Conservation (phyloP, 1,140 invertebrate species). For the Drosophila persimilis region DNA sequence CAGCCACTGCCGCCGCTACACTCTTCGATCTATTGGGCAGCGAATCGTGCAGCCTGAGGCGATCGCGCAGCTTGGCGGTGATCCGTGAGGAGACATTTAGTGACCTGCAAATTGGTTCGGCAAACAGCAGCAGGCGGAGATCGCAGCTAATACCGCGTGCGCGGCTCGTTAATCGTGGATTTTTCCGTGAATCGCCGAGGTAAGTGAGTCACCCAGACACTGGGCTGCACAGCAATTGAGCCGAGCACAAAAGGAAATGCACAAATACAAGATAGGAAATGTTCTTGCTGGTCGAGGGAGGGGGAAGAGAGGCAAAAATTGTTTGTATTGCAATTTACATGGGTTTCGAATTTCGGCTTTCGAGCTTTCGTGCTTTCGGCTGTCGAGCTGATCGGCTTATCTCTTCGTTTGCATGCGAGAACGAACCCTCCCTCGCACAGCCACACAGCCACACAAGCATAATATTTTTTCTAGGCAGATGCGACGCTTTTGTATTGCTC, state of each 20-base stretch:
- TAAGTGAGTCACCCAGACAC: slow-evolving; percentile 70
- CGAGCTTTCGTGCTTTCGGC: too few relatives aligned
- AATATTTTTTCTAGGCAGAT: too few relatives aligned
- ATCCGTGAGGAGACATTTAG: slow-evolving; percentile 90
- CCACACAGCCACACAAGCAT: too few relatives aligned
- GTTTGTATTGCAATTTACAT: too few relatives aligned
- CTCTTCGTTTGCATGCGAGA: too few relatives aligned
- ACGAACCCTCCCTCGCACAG: too few relatives aligned
- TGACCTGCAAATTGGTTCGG: slow-evolving; percentile 85
- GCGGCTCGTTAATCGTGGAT: slow-evolving; percentile 89
- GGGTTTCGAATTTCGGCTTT: too few relatives aligned
- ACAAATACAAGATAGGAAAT: too few relatives aligned
- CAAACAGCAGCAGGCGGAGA: slow-evolving; percentile 86
- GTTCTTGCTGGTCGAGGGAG: too few relatives aligned
- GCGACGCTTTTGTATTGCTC: too few relatives aligned
- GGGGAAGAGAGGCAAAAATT: too few relatives aligned
- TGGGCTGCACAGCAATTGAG: background rate
- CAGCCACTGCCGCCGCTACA: slow-evolving; percentile 48
- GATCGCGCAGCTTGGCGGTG: slow-evolving; percentile 89
- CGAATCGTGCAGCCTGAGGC: slow-evolving; percentile 87
- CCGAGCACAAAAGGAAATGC: slow-evolving; percentile 78
- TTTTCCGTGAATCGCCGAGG: slow-evolving; percentile 85
- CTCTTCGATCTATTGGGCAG: slow-evolving; percentile 70
- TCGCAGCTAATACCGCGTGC: slow-evolving; percentile 90
- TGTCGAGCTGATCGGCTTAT: too few relatives aligned